These are phyloP conservation scores for Leucophora obtusa DNA, from an alignment of 2,888 invertebrate species.

Conservation along the genomic window DNA sequence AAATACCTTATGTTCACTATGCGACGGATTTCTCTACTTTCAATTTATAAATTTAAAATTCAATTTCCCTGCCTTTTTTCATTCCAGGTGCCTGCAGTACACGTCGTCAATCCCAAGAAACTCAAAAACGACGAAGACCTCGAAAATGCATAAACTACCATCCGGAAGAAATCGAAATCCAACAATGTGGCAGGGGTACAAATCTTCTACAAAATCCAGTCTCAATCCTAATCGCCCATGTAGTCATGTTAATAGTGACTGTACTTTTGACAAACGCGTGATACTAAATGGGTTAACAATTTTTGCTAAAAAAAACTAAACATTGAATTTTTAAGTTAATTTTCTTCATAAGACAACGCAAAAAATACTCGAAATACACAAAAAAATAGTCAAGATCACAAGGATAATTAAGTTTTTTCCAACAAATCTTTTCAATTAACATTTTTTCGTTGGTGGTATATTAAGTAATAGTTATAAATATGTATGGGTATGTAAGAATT, in stretches of 20 bases:
- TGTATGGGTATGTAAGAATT: slow-evolving; percentile 24
- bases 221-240: slow-evolving; percentile 72
- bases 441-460: slow-evolving; percentile 14
- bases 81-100: slow-evolving; percentile 79
- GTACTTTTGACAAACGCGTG: slow-evolving; percentile 76
- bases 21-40: too few species aligned
- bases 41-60: too few species aligned
- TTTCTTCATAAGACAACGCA: slow-evolving; percentile 20
- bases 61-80: too few species aligned
- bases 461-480: slow-evolving; percentile 28
- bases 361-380: slow-evolving; percentile 21
- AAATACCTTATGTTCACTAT: too few species aligned
- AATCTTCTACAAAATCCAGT: slow-evolving; percentile 71
- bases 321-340: slow-evolving; percentile 15
- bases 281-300: slow-evolving; percentile 70
- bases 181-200: slow-evolving; percentile 77
- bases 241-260: slow-evolving; percentile 74
- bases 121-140: slow-evolving; percentile 86
- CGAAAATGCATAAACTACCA: slow-evolving; percentile 93
- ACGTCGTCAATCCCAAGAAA: slow-evolving; percentile 82
- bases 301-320: background rate
- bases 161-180: slow-evolving; percentile 85
- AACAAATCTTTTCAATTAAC: slow-evolving; percentile 4
- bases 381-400: slow-evolving; percentile 4
- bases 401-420: slow-evolving; percentile 28